Conservation (phyloP, 2,888 invertebrate species). For the Globia sparganii region DNA sequence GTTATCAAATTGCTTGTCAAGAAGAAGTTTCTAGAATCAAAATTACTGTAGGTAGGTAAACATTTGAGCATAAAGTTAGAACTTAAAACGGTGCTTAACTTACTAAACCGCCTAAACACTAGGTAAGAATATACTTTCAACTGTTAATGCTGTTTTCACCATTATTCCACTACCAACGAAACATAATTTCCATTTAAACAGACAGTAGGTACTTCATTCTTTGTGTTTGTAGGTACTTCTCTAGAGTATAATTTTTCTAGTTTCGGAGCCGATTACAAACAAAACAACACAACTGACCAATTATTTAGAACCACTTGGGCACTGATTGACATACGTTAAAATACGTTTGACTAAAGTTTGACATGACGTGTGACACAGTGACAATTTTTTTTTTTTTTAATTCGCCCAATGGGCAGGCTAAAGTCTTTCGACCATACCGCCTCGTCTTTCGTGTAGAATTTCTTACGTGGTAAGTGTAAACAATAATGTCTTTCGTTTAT, state of each 20-base stretch:
- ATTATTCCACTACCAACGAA: not conserved
- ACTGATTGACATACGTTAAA: no score
- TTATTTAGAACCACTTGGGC: no score
- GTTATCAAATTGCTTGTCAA: no score
- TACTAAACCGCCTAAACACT: not conserved
- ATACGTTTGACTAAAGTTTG: rapidly evolving
- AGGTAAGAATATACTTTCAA: not conserved
- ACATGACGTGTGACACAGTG: no score
- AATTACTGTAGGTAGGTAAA: not conserved
- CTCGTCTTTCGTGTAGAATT: no score
- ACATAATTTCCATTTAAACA: not conserved
- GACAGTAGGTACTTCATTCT: not conserved
- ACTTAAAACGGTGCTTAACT: not conserved
- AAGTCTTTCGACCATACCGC: no score
- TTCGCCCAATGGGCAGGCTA: no score
- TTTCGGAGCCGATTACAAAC: not conserved
- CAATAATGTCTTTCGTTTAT: no score
- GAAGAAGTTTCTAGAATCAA: not conserved
- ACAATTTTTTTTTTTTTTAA: no score
- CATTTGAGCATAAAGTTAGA: not conserved
- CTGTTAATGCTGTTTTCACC: not conserved
- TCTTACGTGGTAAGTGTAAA: no score
- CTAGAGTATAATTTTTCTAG: not conserved
- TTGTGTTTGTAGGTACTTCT: not conserved
- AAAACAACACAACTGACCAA: not conserved